phyloP scores from a whole-genome alignment of 2,113 vertebrate genomes.

The Calyptommatus sinebrachiatus region DNA sequence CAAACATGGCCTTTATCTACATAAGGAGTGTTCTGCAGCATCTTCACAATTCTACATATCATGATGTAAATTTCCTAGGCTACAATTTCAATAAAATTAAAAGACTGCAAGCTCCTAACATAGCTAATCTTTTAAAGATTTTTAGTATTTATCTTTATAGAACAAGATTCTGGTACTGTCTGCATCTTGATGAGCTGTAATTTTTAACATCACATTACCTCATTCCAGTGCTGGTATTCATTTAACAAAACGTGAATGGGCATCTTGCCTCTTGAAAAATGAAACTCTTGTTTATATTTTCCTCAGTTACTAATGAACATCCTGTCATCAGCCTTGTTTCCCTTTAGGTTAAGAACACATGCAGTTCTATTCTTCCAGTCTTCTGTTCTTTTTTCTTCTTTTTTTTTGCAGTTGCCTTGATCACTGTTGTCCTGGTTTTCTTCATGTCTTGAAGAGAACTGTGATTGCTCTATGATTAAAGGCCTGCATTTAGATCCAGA shows the following conservation, averaged over 20 bases:
- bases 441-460: conserved; percentile 11
- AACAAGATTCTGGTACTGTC: neutral
- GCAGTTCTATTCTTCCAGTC: neutral
- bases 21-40: neutral
- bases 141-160: neutral
- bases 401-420: neutral
- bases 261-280: conserved; percentile 17
- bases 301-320: conserved; percentile 14
- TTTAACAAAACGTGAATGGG: neutral
- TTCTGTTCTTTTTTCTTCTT: neutral
- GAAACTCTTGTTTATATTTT: conserved; percentile 16
- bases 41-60: neutral
- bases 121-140: neutral
- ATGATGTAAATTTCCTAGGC: neutral
- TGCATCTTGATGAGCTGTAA: neutral
- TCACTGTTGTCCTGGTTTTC: conserved; percentile 18
- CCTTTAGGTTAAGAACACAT: conserved; percentile 12
- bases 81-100: neutral
- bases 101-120: neutral
- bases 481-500: conserved; percentile 7
- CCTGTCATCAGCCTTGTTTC: conserved; percentile 20
- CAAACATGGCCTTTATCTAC: too few species aligned
- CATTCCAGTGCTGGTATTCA: neutral
- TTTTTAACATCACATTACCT: neutral
- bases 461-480: neutral